Base-by-base conservation (phyloP, 2,888 invertebrate genomes). In the Tetropium fuscum region DNA sequence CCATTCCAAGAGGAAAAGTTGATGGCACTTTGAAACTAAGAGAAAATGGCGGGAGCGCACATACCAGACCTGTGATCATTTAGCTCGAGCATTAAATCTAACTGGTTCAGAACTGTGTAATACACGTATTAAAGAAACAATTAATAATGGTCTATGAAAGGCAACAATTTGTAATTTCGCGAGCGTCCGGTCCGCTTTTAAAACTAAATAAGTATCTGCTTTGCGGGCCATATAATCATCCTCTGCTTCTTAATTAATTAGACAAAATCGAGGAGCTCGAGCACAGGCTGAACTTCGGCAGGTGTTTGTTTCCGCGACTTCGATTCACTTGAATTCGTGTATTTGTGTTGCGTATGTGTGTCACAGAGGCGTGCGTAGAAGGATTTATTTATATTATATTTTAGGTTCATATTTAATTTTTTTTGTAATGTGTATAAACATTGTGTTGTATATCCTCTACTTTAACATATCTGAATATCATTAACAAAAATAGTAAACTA, bases 171-270 rank as follows among this genome's bases (percentile, higher is more conserved):
- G 11, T 34, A 36, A 34, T 20, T 36, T 36, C 11, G 34, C 20
- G 5, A 34, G 20, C 19, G 27, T 18, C 51, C 36, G 38, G 25
- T 10, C 7, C 16, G 36, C 27, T 27, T 25, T 47, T 38, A 55
- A 38, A 47, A 34, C 8, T 22, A 53, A 20, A n/a, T 38, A 18
- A 41, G 13, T 15, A 27, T 11, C 1, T 13, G 25, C 20, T 22
- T 32, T 32, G 38, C 7, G 13, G 25, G 55, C 36, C 18, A 38
- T 10, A 27, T 15, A 56, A 48, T 57, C 44, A 30, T 51, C 43
- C 32, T 57, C 22, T 59, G 16, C 41, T 40, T 30, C 18, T 44
- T 51, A 55, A 55, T 60, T 60, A 56, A 56, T 60, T 56, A 56
- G 56, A 56, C 60, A 55, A 59, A 53, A 49, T 55, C 54, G 45